phyloP scores from a whole-genome alignment of 2,888 invertebrate genomes.

The Dasypogon diadema region DNA sequence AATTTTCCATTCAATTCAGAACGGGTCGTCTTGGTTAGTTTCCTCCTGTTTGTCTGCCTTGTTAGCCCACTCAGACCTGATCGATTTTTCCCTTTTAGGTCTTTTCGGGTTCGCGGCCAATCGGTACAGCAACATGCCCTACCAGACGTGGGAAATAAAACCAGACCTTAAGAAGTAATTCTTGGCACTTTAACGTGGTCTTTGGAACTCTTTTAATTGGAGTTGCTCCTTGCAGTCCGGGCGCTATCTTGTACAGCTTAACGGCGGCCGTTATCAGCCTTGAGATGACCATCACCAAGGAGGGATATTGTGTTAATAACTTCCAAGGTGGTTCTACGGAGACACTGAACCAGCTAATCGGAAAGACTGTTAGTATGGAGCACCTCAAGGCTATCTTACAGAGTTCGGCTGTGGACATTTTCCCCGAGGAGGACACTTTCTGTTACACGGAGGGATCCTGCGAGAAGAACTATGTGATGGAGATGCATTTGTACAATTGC shows the following conservation, averaged over 20 bases:
- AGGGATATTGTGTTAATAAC: conserved; percentile 65
- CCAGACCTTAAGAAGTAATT: conserved; percentile 74
- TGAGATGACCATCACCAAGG: conserved; percentile 71
- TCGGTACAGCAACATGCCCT: conserved; percentile 84
- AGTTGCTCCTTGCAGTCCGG: conserved; percentile 60
- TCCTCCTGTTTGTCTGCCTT: not conserved
- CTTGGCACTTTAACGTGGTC: no score
- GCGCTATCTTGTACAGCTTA: conserved; percentile 69
- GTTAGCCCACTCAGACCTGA: no score
- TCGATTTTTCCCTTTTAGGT: conserved; percentile 65
- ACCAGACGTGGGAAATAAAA: conserved; percentile 86
- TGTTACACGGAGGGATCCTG: conserved; percentile 77
- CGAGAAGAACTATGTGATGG: conserved; percentile 79
- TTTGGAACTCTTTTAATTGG: no score
- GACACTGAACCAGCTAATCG: conserved; percentile 65
- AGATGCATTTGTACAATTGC: conserved; percentile 81
- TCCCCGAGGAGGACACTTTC: conserved; percentile 83
- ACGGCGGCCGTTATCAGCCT: conserved; percentile 72
- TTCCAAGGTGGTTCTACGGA: conserved; percentile 66
- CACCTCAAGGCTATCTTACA: conserved; percentile 67
- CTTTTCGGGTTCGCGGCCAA: conserved; percentile 81
- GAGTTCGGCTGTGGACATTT: conserved; percentile 82
- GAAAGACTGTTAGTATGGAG: conserved; percentile 62
- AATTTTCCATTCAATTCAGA: conserved; percentile 81
- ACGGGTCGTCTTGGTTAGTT: conserved; percentile 75